Percentiles rank a stretch among this genome's conserved stretches.
phyloP scores from a whole-genome alignment of 2,797 vertebrate genomes.

The Periparus ater region DNA sequence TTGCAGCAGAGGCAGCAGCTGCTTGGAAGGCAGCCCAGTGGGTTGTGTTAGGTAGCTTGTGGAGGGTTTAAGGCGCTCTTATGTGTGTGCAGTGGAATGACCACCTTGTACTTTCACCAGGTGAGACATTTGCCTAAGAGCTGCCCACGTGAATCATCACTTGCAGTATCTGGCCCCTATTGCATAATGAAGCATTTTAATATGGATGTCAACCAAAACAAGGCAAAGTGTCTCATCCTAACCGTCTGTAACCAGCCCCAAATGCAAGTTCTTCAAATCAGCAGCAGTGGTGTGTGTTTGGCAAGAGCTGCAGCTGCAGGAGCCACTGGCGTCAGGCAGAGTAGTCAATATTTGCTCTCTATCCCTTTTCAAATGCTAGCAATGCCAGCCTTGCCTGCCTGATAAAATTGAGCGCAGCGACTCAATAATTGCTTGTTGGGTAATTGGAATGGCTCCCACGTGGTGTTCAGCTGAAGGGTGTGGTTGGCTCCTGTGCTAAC shows the following conservation, averaged over 20 bases:
- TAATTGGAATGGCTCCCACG: slow-evolving; percentile 25
- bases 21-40: background rate
- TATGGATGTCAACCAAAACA: background rate
- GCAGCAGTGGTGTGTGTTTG: background rate
- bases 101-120: background rate
- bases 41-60: background rate
- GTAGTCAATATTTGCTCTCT: background rate
- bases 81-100: background rate
- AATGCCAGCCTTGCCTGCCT: slow-evolving; percentile 16
- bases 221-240: background rate
- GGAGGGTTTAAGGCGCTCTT: background rate
- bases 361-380: slow-evolving; percentile 14
- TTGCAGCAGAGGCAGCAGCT: background rate
- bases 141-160: background rate
- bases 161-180: background rate
- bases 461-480: slow-evolving; percentile 54
- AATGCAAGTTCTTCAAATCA: background rate
- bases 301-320: background rate
- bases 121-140: background rate
- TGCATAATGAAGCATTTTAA: background rate
- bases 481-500: slow-evolving; percentile 63
- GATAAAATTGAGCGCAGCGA: slow-evolving; percentile 16
- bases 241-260: background rate
- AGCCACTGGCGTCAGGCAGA: background rate
- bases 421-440: slow-evolving; percentile 16